Evolutionary conservation across 2,113 vertebrate genomes (phyloP).

Genomic region (Pelodiscus sinensis): DNA sequence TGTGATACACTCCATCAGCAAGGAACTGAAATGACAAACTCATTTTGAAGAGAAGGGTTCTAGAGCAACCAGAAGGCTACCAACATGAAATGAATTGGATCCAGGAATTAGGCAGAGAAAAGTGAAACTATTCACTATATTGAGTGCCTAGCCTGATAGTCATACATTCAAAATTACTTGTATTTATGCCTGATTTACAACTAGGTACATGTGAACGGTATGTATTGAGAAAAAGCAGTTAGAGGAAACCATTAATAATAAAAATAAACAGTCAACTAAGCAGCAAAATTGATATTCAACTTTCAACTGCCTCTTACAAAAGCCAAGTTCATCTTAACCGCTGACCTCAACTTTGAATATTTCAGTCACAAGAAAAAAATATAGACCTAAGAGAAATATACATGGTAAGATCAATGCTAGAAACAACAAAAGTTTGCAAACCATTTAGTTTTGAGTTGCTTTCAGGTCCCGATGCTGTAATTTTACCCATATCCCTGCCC

Average conservation of each 20-base stretch:
- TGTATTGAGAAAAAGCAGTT: neutral
- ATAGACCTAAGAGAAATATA: neutral
- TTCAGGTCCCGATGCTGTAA: neutral
- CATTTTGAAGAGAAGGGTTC: too few species aligned
- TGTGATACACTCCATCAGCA: too few species aligned
- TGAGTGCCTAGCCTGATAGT: slow-evolving; percentile 8
- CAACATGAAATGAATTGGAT: neutral
- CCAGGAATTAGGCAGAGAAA: neutral
- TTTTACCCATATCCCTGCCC: neutral
- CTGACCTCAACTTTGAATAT: neutral
- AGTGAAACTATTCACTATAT: neutral
- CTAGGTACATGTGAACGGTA: rapidly evolving
- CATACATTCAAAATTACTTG: neutral
- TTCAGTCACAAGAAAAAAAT: neutral
- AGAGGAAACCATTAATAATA: neutral
- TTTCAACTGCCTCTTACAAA: neutral
- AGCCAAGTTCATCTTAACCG: neutral
- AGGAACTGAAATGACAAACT: too few species aligned
- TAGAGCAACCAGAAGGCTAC: neutral
- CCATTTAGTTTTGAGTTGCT: neutral
- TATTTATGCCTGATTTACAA: neutral
- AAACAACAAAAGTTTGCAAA: slow-evolving; percentile 16
- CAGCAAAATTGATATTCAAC: neutral
- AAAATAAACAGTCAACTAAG: neutral
- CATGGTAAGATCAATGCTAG: neutral